Base-by-base conservation (phyloP, 2,113 vertebrate species). In the Odontesthes bonariensis region DNA sequence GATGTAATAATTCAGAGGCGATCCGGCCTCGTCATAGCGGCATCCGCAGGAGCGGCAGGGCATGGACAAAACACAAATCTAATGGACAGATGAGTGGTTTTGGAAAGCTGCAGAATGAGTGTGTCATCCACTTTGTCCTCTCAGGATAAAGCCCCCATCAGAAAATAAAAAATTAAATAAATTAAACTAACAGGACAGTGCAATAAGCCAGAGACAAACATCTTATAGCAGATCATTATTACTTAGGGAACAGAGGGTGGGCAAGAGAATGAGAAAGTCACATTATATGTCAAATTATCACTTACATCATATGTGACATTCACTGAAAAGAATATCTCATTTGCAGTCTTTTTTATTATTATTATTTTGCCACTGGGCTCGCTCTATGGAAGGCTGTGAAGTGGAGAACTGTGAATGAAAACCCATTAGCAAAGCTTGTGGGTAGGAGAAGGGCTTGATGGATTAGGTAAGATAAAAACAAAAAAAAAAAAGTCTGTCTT, bases 41-140 rank as follows among this genome's bases (percentile, higher is more conserved):
- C 73, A 68, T 69, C 78, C 42, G 19, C 67, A 73, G 55, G 59
- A 1, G 13, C 46, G 47, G 27, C 70, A 31, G 58, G 38, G 57
- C 12, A 14, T 65, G 33, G 59, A 80, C 71, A 87, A 75, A 80
- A 83, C 69, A 81, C 69, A 85, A 47, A 66, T 84, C 84, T 91
- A 92, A 90, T 91, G 91, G 89, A 90, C 65, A 80, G 46, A 90
- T 86, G 86, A 92, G 89, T 87, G 82, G 73, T 78, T 86, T 67
- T 73, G 74, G 57, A 86, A 84, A 82, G 75, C 59, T 0, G 8
- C 61, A 55, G 71, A 69, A 73, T 60, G 58, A 69, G 72, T 60
- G 89, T 80, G 83, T 89, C 87, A 87, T 82, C 86, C 83, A 62
- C 79, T 81, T 73, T 69, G 52, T 56, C 46, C 55, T 79, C 68